Evolutionary conservation across 2,797 vertebrate species (phyloP), one percentile per base, ranked within the genome.

Genomic region (Tapirus indicus): DNA sequence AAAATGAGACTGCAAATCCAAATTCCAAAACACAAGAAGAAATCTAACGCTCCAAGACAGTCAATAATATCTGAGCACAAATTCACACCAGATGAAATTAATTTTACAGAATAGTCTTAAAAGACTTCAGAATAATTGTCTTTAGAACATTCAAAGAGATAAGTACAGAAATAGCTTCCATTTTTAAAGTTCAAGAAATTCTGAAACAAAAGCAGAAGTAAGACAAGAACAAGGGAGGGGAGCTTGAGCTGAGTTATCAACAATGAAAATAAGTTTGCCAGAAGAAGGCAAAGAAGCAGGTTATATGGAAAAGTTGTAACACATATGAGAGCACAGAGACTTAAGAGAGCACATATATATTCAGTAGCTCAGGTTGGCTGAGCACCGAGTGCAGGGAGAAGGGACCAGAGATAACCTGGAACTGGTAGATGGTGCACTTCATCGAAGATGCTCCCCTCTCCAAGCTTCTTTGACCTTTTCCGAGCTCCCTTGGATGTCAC

Each of bases 141-240:
- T 79, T 78, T 77, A 75, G 54, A 71, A 60, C 87, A 93, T 44
- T 94, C 58, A 92, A 93, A 79, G 71, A 88, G 10, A 13, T 74
- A 62, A 80, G 58, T 71, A 32, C 86, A 87, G 38, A n/a, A 87
- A 62, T 68, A 56, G 13, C 5, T 75, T 41, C 32, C 38, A 35
- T 25, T 49, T 85, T 84, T 75, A 18, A 38, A 58, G 56, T 14
- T 27, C 6, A 23, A 66, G 16, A 83, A 79, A 78, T 64, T 64
- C 47, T 91, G 32, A 64, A 56, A 66, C 32, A 87, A 74, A 84
- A 62, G 20, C 17, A 74, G 16, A 77, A 88, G 20, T 74, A 29
- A 68, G 74, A 27, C 17, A 87, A 91, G 54, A 85, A 47, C 54
- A 83, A 54, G 17, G 21, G 9, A 69, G 82, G 44, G 32, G 25